Evolutionary conservation across 1,140 invertebrate species (phyloP).

Genomic region (Drosophila paulistorum): DNA sequence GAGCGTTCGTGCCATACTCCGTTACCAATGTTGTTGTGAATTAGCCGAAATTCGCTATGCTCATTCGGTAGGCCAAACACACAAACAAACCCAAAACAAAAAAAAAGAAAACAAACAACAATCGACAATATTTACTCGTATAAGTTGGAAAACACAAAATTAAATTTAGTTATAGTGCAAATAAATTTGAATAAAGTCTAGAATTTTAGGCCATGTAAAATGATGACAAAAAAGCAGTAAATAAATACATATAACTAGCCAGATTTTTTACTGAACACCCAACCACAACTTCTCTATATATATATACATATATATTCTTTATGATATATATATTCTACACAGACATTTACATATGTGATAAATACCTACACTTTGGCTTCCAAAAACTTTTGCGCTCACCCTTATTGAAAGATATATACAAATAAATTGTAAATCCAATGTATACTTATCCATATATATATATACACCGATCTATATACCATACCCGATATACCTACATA

Average conservation of each 20-base stretch:
- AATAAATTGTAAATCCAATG: slow-evolving; percentile 37
- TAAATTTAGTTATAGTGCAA: slow-evolving; percentile 22
- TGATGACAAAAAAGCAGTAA: not conserved
- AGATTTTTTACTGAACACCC: slow-evolving; percentile 72
- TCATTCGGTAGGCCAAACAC: slow-evolving; percentile 83
- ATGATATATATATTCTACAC: slow-evolving; percentile 31
- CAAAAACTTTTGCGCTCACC: slow-evolving; percentile 62
- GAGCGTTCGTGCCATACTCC: slow-evolving; percentile 83
- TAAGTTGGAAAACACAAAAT: slow-evolving; percentile 18
- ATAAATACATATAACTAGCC: slow-evolving; percentile 35
- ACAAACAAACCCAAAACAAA: too few species aligned
- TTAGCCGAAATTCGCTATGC: slow-evolving; percentile 83
- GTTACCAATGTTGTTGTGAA: slow-evolving; percentile 83
- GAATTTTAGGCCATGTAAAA: slow-evolving; percentile 41
- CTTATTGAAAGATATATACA: slow-evolving; percentile 37
- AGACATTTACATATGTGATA: slow-evolving; percentile 30
- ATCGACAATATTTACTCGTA: slow-evolving; percentile 43
- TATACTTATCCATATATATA: slow-evolving; percentile 40
- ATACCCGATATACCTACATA: slow-evolving; percentile 4
- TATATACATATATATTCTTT: not conserved
- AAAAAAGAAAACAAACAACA: slow-evolving; percentile 7
- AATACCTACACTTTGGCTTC: slow-evolving; percentile 63
- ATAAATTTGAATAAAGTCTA: slow-evolving; percentile 11
- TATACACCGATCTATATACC: slow-evolving; percentile 5
- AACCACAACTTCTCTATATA: slow-evolving; percentile 35